Conservation (phyloP, 2,797 vertebrate species). For the Geotrypetes seraphini region DNA sequence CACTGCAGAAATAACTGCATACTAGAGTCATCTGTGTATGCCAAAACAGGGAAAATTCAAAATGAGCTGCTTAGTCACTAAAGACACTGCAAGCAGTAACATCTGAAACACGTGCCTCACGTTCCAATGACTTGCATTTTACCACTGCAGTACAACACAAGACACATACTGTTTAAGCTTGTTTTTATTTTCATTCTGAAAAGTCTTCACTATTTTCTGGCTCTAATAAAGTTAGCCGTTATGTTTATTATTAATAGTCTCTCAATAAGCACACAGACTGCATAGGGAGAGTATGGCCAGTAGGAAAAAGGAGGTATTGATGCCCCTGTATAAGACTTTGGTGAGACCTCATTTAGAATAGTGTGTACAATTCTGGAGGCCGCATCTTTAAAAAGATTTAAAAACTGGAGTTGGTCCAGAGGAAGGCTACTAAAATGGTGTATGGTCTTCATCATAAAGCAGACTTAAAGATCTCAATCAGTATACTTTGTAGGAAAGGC, state of each 20-base stretch:
- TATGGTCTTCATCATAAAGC: too few species aligned
- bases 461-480: too few species aligned
- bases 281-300: too few species aligned
- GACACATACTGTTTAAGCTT: slow-evolving; percentile 27
- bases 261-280: slow-evolving; percentile 5
- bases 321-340: too few species aligned
- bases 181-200: slow-evolving; percentile 22
- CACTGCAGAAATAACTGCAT: too few species aligned
- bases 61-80: slow-evolving; percentile 39
- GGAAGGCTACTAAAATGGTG: too few species aligned
- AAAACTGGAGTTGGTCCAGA: too few species aligned
- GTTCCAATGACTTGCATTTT: slow-evolving; percentile 34
- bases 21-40: slow-evolving; percentile 21
- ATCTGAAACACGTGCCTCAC: slow-evolving; percentile 35
- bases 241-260: not conserved
- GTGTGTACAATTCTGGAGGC: too few species aligned
- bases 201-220: not conserved
- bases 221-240: slow-evolving; percentile 6
- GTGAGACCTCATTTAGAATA: too few species aligned
- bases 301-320: too few species aligned
- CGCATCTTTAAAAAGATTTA: too few species aligned
- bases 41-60: slow-evolving; percentile 9
- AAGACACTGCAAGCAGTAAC: slow-evolving; percentile 32
- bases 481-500: too few species aligned
- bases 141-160: slow-evolving; percentile 22